phyloP scores from a whole-genome alignment of 2,797 vertebrate species.

The Cyprinella venusta region DNA sequence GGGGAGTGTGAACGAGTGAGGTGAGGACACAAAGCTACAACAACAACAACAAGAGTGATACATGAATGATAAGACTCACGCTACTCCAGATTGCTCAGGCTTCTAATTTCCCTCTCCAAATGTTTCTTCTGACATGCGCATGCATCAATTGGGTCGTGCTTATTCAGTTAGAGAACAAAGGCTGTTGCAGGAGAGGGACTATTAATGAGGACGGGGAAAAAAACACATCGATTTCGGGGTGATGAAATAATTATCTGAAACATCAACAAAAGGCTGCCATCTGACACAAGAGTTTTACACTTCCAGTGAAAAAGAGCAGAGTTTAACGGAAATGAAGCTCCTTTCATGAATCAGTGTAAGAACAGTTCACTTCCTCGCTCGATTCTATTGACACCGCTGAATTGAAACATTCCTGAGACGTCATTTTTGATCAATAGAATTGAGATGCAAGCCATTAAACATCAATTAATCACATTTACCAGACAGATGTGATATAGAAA shows the following conservation, averaged over 20 bases:
- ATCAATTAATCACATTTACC: conserved; percentile 74
- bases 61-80: conserved; percentile 70
- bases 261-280: conserved; percentile 19
- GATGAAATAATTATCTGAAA: conserved; percentile 41
- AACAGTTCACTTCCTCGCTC: conserved; percentile 1
- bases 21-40: conserved; percentile 10
- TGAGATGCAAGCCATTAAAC: conserved; percentile 55
- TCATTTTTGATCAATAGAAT: conserved; percentile 17
- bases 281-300: conserved; percentile 11
- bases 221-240: conserved; percentile 23
- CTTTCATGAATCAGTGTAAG: background rate
- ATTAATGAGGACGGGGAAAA: conserved; percentile 3
- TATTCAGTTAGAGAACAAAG: conserved; percentile 47
- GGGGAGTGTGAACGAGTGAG: background rate
- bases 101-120: conserved; percentile 72
- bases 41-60: conserved; percentile 46
- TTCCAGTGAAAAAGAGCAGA: background rate
- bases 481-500: conserved; percentile 72
- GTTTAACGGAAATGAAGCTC: background rate
- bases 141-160: conserved; percentile 63
- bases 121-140: conserved; percentile 68
- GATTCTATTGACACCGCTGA: background rate
- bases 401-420: background rate
- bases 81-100: conserved; percentile 70
- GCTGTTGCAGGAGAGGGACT: conserved; percentile 36